Evolutionary conservation across 2,888 invertebrate species (phyloP).

Genomic region (Andrena marginata): DNA sequence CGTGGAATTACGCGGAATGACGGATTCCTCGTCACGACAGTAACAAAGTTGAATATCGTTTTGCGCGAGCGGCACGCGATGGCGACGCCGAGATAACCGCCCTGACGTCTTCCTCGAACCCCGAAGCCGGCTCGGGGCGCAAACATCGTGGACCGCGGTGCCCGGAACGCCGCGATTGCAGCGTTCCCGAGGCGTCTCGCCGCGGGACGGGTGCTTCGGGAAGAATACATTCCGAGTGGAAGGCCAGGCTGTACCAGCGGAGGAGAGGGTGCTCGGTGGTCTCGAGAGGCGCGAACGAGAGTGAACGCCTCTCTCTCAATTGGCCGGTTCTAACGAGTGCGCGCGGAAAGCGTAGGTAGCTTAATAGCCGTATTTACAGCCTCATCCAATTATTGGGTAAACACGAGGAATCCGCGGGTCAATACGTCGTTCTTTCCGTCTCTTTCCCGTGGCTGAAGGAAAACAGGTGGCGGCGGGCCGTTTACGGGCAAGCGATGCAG

Average conservation of each 20-base stretch:
- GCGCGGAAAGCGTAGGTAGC: constrained; percentile 74
- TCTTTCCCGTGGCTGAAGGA: neutral
- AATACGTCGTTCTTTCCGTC: constrained; percentile 48
- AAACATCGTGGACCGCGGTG: neutral
- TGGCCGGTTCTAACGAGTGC: constrained; percentile 76
- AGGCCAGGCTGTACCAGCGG: neutral
- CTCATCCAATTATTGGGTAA: constrained; percentile 83
- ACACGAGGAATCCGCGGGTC: constrained; percentile 72
- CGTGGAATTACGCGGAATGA: constrained; percentile 49
- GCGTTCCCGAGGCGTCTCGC: neutral
- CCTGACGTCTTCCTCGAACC: constrained; percentile 25
- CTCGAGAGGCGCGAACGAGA: constrained; percentile 23
- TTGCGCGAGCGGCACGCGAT: constrained; percentile 25
- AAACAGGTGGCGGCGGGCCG: constrained; percentile 26
- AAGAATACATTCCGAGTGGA: constrained; percentile 13
- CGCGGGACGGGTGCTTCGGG: neutral
- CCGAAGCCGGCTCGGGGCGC: neutral
- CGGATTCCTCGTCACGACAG: constrained; percentile 49
- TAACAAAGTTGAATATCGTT: neutral
- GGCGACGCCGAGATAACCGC: neutral
- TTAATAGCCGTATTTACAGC: constrained; percentile 81
- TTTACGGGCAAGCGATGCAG: constrained; percentile 65
- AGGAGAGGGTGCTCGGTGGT: constrained; percentile 5
- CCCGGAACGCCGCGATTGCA: neutral
- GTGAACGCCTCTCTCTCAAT: constrained; percentile 41